Evolutionary conservation across 2,113 vertebrate genomes (phyloP), one percentile per base, ranked within the genome.

Genomic region (Cercopithecus mona): DNA sequence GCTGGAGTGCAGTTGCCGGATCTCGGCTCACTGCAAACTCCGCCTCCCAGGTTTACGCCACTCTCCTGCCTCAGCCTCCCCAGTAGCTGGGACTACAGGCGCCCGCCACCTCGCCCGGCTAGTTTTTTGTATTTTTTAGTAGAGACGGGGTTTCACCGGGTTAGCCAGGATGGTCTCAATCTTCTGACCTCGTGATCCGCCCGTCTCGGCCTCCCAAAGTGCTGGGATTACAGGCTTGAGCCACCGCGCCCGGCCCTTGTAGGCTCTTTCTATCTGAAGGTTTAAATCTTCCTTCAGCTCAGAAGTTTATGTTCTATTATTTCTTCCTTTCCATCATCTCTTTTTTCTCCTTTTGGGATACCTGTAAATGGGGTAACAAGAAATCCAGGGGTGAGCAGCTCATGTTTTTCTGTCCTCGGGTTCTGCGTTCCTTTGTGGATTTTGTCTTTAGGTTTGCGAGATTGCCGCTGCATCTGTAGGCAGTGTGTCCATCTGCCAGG

Each of bases 51-150:
- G 45, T 45, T 45, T 8, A 45, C 45, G 2, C 45, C 8, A 45
- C 10, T 45, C 45, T 45, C 45, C 8, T 45, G 40, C 45, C 45
- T 45, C 45, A 45, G 45, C 45, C 45, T 45, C 2, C 45, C 8
- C 8, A 45, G 45, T 45, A 45, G 0, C 45, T 45, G 45, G 45
- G 45, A 45, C 45, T 45, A 10, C 45, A 10, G 45, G 45, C 45
- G 8, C 45, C 45, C 2, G 8, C 45, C 45, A 45, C 45, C 8
- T 0, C 45, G 0, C 45, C 45, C 1, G 2, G 45, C 45, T 45
- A 45, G 45, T 45, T 45, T 10, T 45, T 45, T 45, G 45, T 45
- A 45, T 45, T 45, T 45, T 45, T 9, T 45, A 45, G 45, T 45
- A 45, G 45, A 45, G 45, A 45, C 45, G 8, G 45, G 8, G 2